A percentile compares a stretch with the other conserved stretches of the same genome.
Conservation (phyloP, 2,797 vertebrate species). For the Otolemur crassicaudatus region DNA sequence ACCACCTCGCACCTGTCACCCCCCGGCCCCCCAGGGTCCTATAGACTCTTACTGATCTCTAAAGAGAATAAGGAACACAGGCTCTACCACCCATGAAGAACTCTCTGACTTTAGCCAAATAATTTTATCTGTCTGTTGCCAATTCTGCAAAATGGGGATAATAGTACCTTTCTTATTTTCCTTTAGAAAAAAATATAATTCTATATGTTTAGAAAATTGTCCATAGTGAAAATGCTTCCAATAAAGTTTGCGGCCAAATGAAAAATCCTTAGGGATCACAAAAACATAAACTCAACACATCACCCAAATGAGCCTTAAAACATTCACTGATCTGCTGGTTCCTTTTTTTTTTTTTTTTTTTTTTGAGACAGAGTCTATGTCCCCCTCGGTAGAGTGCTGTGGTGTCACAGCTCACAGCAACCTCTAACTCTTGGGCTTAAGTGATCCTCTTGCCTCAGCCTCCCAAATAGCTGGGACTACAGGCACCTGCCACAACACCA, state of each 20-base stretch:
- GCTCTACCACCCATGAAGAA: background rate
- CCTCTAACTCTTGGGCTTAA: too few relatives aligned
- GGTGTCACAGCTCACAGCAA: too few relatives aligned
- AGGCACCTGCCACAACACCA: too few relatives aligned
- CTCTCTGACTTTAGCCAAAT: background rate
- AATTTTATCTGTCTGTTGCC: background rate
- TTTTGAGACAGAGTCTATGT: too few relatives aligned
- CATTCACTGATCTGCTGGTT: background rate
- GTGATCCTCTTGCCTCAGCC: too few relatives aligned
- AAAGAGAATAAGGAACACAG: background rate
- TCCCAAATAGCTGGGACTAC: too few relatives aligned
- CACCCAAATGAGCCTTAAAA: background rate
- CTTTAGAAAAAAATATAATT: background rate
- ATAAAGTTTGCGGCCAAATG: background rate
- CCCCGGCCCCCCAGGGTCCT: accelerated
- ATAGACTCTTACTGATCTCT: background rate
- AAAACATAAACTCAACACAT: background rate
- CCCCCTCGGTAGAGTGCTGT: too few relatives aligned
- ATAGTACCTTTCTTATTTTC: background rate
- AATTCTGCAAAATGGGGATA: background rate
- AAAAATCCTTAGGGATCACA: background rate
- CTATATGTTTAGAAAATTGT: background rate
- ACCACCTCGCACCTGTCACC: background rate
- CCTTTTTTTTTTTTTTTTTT: too few relatives aligned
- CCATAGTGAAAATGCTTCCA: background rate